These are phyloP conservation scores for Drosophila kuntzei DNA, from an alignment of 2,888 invertebrate genomes.

Conservation along the genomic window DNA sequence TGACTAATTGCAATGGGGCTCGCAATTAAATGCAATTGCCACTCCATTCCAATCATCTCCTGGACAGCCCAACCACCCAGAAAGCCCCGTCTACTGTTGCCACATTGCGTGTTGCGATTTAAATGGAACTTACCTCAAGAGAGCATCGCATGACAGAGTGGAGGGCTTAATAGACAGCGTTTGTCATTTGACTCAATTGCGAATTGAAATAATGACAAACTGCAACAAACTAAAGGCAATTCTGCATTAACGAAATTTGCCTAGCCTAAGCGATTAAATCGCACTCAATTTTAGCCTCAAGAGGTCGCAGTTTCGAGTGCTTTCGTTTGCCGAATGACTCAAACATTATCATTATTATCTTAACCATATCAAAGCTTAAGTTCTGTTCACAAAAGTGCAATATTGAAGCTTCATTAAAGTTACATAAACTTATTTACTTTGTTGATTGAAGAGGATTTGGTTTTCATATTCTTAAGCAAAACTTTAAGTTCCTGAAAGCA, in stretches of 20 bases:
- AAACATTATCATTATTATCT: neutral
- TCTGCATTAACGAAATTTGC: conserved; percentile 26
- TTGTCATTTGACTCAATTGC: conserved; percentile 67
- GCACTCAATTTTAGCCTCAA: conserved; percentile 8
- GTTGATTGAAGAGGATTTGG: too few relatives aligned
- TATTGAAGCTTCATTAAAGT: neutral
- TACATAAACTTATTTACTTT: too few relatives aligned
- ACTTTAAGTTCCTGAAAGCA: too few relatives aligned
- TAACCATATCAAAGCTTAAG: neutral
- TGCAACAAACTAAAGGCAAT: conserved; percentile 32
- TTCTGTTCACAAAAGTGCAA: neutral
- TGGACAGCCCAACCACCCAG: neutral
- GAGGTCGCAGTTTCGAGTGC: neutral
- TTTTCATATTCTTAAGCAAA: too few relatives aligned
- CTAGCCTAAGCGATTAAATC: conserved; percentile 33
- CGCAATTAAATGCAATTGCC: conserved; percentile 61
- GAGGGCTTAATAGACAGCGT: conserved; percentile 53
- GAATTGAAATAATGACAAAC: conserved; percentile 66
- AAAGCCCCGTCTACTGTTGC: conserved; percentile 7
- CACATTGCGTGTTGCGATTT: conserved; percentile 41
- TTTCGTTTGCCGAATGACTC: neutral
- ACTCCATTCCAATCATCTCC: neutral
- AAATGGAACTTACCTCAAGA: conserved; percentile 34
- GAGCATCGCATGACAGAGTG: conserved; percentile 51
- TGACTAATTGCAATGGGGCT: conserved; percentile 69